Percentiles rank a stretch among this genome's conserved stretches.
Conservation (phyloP, 2,797 vertebrate genomes). For the Protosalanx chinensis region DNA sequence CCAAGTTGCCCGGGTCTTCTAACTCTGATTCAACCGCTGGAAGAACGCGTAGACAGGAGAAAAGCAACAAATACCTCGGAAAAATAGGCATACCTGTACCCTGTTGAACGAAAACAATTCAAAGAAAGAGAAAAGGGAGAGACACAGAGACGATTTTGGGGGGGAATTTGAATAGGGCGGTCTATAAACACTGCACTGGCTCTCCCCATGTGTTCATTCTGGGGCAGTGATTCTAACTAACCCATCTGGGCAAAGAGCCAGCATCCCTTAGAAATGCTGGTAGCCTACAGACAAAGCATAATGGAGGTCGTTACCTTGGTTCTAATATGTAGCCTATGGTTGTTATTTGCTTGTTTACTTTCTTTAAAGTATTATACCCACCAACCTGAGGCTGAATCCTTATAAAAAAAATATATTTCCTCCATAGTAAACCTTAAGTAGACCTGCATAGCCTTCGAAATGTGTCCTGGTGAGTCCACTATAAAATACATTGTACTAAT, state of each 20-base stretch:
- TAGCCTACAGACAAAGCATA: constrained; percentile 31
- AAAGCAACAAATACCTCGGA: constrained; percentile 48
- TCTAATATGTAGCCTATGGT: no score
- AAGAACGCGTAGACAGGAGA: constrained; percentile 55
- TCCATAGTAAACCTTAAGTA: no score
- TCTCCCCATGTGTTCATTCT: constrained; percentile 65
- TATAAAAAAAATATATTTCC: no score
- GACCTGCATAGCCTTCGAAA: no score
- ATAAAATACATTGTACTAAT: no score
- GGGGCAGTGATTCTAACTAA: constrained; percentile 59
- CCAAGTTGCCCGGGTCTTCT: constrained; percentile 44
- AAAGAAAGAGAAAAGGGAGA: constrained; percentile 30
- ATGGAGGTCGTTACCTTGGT: constrained; percentile 31
- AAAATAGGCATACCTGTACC: constrained; percentile 58
- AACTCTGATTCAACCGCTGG: constrained; percentile 48
- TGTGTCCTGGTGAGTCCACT: no score
- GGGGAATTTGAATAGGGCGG: constrained; percentile 57
- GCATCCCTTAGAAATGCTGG: constrained; percentile 5
- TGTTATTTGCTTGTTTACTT: no score
- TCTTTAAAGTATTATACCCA: no score
- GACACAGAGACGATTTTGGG: constrained; percentile 46
- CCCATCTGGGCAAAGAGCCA: constrained; percentile 53
- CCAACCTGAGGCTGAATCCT: no score
- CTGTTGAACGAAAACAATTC: constrained; percentile 27
- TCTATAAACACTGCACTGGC: constrained; percentile 70